phyloP scores from a whole-genome alignment of 1,140 invertebrate species.

The Ceratosolen fusciceps region DNA sequence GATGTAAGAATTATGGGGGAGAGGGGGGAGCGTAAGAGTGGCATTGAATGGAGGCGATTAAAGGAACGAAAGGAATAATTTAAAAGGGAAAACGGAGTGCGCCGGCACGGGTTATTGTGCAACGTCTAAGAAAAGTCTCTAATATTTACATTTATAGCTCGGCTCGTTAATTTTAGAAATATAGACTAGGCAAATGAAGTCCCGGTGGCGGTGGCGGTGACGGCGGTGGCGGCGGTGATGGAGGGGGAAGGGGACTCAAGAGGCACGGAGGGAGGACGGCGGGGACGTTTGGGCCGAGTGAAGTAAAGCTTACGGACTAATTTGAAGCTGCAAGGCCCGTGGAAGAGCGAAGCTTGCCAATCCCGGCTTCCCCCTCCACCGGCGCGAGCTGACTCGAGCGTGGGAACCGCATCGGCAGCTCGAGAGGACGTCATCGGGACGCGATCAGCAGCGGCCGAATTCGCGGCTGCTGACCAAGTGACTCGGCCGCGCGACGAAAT shows the following conservation, averaged over 20 bases:
- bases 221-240: too few relatives aligned
- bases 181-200: neutral
- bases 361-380: neutral
- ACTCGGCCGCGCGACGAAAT: neutral
- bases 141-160: neutral
- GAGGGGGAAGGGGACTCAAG: neutral
- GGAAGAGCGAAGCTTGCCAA: neutral
- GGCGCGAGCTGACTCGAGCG: neutral
- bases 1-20: too few relatives aligned
- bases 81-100: too few relatives aligned
- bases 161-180: neutral
- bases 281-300: too few relatives aligned
- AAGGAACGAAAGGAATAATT: too few relatives aligned
- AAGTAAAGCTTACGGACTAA: too few relatives aligned
- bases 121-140: neutral
- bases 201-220: too few relatives aligned
- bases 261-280: too few relatives aligned
- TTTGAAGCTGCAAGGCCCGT: too few relatives aligned
- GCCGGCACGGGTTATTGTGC: neutral
- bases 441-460: neutral
- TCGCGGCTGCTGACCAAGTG: constrained; percentile 54
- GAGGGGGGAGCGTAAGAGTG: too few relatives aligned
- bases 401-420: neutral
- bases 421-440: neutral
- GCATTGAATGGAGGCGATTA: too few relatives aligned